These are phyloP conservation scores for Amblyjoppa proteus DNA, from an alignment of 2,888 invertebrate genomes.

Conservation along the genomic window DNA sequence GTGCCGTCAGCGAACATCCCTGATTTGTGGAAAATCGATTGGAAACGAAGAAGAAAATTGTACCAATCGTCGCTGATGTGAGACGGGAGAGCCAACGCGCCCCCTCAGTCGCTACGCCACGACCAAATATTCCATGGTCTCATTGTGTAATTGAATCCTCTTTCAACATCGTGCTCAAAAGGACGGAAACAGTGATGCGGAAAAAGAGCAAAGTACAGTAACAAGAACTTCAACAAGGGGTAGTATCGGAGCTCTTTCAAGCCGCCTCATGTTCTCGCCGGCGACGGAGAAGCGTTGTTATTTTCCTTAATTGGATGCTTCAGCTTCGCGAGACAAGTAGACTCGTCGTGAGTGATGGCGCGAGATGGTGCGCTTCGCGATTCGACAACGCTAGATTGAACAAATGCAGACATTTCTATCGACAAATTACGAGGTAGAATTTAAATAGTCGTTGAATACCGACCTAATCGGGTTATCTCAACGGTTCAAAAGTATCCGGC, in stretches of 20 bases:
- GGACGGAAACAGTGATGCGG: background rate
- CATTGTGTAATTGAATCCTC: conserved; percentile 12
- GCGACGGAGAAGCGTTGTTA: background rate
- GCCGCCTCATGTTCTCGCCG: background rate
- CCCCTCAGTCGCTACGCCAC: background rate
- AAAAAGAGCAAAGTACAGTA: background rate
- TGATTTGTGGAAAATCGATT: conserved; percentile 38
- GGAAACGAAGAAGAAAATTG: background rate
- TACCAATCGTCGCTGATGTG: background rate
- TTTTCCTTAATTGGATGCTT: conserved; percentile 16
- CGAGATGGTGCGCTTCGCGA: background rate
- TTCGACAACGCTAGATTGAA: background rate
- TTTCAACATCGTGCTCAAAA: conserved; percentile 3
- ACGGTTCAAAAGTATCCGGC: background rate
- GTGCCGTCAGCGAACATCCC: conserved; percentile 9
- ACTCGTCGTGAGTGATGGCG: background rate
- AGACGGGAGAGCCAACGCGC: background rate
- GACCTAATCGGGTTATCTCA: conserved; percentile 9
- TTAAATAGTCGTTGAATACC: background rate
- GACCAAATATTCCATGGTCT: conserved; percentile 1
- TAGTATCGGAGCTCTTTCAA: background rate
- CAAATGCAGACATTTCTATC: background rate
- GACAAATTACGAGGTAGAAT: background rate
- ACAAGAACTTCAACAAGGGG: background rate
- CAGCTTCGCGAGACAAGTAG: background rate